These are phyloP conservation scores for Sesia bembeciformis DNA, from an alignment of 2,888 invertebrate genomes.

Conservation along the genomic window DNA sequence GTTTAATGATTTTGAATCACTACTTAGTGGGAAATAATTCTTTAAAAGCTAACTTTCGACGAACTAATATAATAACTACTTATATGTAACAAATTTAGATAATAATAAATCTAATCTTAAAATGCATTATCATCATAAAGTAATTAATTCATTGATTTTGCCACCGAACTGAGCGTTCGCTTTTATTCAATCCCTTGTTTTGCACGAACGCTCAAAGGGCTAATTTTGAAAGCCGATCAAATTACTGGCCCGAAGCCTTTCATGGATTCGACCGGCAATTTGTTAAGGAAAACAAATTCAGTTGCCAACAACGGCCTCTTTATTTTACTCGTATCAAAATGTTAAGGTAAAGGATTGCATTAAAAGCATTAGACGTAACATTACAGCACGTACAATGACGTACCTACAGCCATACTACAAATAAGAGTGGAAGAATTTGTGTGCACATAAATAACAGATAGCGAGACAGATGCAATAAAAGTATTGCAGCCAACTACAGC, in stretches of 20 bases:
- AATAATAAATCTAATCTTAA: not conserved
- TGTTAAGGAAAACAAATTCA: constrained; percentile 25
- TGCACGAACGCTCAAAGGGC: constrained; percentile 31
- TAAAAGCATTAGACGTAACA: no score
- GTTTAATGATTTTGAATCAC: no score
- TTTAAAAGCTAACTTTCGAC: no score
- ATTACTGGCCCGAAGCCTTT: constrained; percentile 33
- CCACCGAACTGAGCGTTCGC: constrained; percentile 17
- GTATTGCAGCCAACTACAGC: constrained; percentile 26
- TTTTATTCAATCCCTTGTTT: constrained; percentile 35
- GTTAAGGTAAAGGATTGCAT: no score
- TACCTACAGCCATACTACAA: no score
- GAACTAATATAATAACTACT: no score
- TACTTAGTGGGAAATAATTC: no score
- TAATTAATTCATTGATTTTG: not conserved
- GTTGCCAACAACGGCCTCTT: not conserved
- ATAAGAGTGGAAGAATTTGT: constrained; percentile 1
- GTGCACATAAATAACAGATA: constrained; percentile 16
- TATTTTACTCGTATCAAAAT: no score
- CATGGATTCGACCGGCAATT: constrained; percentile 29
- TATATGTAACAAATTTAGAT: no score
- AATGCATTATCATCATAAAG: not conserved
- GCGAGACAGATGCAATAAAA: constrained; percentile 21
- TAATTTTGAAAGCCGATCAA: constrained; percentile 42
- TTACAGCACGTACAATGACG: no score